These are phyloP conservation scores for Zosterops borbonicus DNA, from an alignment of 2,113 vertebrate species.

Conservation along the genomic window DNA sequence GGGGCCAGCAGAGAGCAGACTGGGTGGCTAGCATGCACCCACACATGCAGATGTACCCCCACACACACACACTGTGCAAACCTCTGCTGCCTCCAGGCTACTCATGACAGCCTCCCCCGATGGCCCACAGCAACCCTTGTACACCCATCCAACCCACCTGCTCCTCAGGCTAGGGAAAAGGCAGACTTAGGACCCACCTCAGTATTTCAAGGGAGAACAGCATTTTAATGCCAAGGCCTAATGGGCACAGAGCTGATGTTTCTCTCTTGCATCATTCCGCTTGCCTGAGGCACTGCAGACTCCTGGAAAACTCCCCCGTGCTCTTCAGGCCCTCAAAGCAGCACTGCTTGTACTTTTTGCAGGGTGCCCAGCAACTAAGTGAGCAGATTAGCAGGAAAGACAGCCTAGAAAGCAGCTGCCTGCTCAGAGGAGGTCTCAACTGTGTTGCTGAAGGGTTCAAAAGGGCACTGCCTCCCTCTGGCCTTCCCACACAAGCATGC, in stretches of 20 bases:
- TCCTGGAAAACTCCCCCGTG: not conserved
- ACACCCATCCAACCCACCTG: not conserved
- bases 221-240: not conserved
- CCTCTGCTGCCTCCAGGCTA: slow-evolving; percentile 5
- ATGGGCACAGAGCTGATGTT: not conserved
- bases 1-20: not conserved
- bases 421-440: not conserved
- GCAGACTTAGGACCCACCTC: not conserved
- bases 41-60: not conserved
- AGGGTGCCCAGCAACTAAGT: not conserved
- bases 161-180: not conserved
- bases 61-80: not conserved
- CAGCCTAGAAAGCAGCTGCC: not conserved
- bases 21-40: not conserved
- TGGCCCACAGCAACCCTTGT: not conserved
- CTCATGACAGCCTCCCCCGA: not conserved
- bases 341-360: not conserved
- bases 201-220: not conserved
- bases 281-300: not conserved
- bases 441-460: not conserved
- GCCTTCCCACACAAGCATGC: not conserved
- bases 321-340: not conserved
- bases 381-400: not conserved
- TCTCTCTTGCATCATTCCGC: not conserved
- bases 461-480: not conserved